Conservation (phyloP, 2,888 invertebrate species). For the Cepaea hortensis region DNA sequence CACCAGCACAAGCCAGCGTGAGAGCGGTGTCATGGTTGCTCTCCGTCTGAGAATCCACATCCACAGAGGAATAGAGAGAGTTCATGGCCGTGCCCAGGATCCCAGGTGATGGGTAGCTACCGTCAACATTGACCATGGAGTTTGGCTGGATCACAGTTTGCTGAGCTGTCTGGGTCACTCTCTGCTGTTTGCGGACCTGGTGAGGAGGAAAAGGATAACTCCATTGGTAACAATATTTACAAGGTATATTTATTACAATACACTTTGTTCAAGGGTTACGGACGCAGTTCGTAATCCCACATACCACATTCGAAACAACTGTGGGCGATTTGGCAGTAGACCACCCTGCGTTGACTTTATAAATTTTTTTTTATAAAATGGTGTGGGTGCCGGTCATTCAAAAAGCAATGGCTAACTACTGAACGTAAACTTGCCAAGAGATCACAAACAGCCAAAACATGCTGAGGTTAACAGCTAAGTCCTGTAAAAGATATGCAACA, state of each 20-base stretch:
- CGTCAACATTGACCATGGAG: constrained; percentile 39
- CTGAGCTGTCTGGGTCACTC: constrained; percentile 24
- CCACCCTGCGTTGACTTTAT: no score
- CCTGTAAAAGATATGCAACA: no score
- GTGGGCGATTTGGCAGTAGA: no score
- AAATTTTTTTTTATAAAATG: no score
- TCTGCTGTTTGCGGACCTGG: constrained; percentile 44
- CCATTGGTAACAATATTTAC: neutral
- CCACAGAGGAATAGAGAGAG: constrained; percentile 76
- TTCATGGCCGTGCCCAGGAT: constrained; percentile 31
- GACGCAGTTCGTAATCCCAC: no score
- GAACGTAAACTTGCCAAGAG: no score
- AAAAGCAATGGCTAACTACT: no score
- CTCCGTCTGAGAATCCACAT: constrained; percentile 98
- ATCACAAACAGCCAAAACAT: no score
- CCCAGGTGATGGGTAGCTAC: neutral
- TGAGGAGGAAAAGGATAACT: neutral
- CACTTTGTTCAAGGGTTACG: no score
- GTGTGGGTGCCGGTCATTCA: no score
- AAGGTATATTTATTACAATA: neutral
- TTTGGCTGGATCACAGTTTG: constrained; percentile 38
- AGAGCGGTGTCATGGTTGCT: constrained; percentile 99
- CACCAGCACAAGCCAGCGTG: constrained; percentile 95
- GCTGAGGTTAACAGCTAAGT: no score
- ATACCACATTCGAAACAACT: no score